phyloP scores from a whole-genome alignment of 2,797 vertebrate species.

The Chrysocyon brachyurus region DNA sequence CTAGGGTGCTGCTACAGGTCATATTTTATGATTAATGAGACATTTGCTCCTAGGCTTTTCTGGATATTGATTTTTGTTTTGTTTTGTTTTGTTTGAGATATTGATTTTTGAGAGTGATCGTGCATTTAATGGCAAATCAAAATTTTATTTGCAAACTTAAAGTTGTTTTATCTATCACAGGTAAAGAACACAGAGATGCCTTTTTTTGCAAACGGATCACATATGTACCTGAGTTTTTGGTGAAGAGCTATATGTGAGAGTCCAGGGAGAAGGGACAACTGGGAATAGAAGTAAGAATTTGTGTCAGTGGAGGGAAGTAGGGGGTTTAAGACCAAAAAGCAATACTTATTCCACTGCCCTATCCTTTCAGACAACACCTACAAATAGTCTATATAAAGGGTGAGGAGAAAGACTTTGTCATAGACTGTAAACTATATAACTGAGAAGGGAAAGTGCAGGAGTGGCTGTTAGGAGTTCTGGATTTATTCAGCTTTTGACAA shows the following conservation, averaged over 20 bases:
- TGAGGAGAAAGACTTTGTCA: background rate
- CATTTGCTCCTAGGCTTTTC: background rate
- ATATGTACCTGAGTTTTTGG: background rate
- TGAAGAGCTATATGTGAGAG: background rate
- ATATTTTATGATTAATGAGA: background rate
- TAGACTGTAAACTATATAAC: background rate
- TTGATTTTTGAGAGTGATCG: background rate
- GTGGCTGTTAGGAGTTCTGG: background rate
- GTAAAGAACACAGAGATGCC: background rate
- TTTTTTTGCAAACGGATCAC: background rate
- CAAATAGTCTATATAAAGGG: background rate
- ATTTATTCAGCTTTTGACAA: background rate
- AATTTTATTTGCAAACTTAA: background rate
- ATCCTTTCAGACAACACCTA: background rate
- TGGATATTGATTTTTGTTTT: background rate
- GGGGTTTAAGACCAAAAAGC: background rate
- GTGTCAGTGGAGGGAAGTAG: background rate
- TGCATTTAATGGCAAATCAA: constrained; percentile 9
- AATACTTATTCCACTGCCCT: background rate
- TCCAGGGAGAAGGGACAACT: background rate
- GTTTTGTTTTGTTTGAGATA: background rate
- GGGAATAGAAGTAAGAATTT: background rate
- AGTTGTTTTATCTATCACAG: background rate
- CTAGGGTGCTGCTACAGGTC: background rate
- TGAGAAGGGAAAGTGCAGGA: background rate